A percentile compares a stretch with the other conserved stretches of the same genome.
These are phyloP conservation scores for Dicrurus megarhynchus DNA, from an alignment of 2,113 vertebrate genomes.

Conservation along the genomic window DNA sequence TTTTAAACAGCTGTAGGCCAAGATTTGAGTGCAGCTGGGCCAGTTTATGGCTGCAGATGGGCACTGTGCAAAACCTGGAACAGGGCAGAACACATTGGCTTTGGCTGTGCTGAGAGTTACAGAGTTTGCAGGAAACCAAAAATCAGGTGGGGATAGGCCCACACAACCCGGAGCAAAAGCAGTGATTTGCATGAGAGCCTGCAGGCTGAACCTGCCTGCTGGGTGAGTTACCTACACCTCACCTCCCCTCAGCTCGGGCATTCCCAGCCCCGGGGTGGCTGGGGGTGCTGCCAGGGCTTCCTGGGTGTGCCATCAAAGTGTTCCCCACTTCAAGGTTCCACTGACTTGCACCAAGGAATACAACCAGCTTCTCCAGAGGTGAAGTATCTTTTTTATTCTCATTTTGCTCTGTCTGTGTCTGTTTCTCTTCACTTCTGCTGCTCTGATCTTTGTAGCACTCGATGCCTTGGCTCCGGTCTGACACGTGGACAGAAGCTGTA, in stretches of 20 bases:
- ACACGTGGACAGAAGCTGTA: fast-evolving
- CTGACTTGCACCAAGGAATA: not conserved
- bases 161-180: not conserved
- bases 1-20: not conserved
- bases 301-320: not conserved
- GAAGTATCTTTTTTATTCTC: not conserved
- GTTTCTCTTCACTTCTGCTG: not conserved
- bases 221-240: not conserved
- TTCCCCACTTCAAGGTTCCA: not conserved
- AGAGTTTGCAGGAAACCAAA: not conserved
- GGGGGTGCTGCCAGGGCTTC: not conserved
- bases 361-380: not conserved
- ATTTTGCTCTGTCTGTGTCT: not conserved
- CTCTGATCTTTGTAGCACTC: not conserved
- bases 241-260: not conserved
- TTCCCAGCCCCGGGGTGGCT: fast-evolving
- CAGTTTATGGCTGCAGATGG: not conserved
- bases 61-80: not conserved
- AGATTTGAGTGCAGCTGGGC: not conserved
- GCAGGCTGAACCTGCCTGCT: not conserved
- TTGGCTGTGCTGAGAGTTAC: not conserved
- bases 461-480: not conserved
- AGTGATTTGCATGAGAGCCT: not conserved
- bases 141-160: not conserved
- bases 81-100: not conserved